Evolutionary conservation across 1,140 invertebrate genomes (phyloP).

Genomic region (Heliconius congener): DNA sequence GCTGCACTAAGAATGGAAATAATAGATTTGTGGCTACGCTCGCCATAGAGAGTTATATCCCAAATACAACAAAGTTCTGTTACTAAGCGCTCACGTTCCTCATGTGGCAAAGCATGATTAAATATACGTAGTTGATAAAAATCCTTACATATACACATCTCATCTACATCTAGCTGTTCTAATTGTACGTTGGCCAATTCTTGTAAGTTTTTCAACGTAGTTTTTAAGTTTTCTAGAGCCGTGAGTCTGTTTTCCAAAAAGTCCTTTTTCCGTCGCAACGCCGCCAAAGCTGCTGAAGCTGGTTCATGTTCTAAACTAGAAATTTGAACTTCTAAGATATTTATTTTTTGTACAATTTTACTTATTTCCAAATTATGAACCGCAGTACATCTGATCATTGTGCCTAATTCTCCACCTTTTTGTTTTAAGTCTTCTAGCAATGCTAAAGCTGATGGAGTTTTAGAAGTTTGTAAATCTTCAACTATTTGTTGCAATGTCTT

Average conservation of each 20-base stretch:
- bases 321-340: conserved; percentile 61
- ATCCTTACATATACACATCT: conserved; percentile 65
- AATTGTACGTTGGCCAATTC: conserved; percentile 45
- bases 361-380: conserved; percentile 63
- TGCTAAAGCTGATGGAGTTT: conserved; percentile 48
- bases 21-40: conserved; percentile 65
- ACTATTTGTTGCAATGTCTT: conserved; percentile 72
- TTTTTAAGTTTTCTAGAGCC: conserved; percentile 64
- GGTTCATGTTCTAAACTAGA: conserved; percentile 56
- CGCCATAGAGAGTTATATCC: conserved; percentile 69
- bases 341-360: conserved; percentile 67
- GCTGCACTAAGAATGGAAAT: conserved; percentile 72
- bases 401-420: conserved; percentile 57
- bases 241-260: conserved; percentile 59
- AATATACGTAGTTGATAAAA: conserved; percentile 71
- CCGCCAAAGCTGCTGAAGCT: conserved; percentile 56
- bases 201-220: conserved; percentile 54
- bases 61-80: conserved; percentile 69
- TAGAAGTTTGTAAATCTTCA: conserved; percentile 52
- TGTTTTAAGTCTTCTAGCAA: conserved; percentile 57
- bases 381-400: conserved; percentile 59
- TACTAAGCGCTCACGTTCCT: conserved; percentile 63
- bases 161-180: conserved; percentile 48
- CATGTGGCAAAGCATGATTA: conserved; percentile 61
- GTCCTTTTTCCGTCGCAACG: conserved; percentile 62